Evolutionary conservation across 30 jellyfish, hydroid and myxozoan genomes (phyloP).

Genomic region (Turritopsis dohrnii): DNA sequence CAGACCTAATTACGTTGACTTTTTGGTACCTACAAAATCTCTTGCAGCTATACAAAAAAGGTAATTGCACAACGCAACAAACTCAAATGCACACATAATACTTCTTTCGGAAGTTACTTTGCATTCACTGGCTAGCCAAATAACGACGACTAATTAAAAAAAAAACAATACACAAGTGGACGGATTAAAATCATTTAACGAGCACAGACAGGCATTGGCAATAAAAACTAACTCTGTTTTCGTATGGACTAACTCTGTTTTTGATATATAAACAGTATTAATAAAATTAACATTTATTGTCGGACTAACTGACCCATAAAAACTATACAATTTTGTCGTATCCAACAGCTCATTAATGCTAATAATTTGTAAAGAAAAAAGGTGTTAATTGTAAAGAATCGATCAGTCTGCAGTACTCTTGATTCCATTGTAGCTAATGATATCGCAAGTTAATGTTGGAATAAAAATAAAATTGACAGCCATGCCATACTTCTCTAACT

Average conservation of each 20-base stretch:
- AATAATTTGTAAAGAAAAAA: no score
- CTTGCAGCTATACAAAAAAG: slow-evolving; percentile 17
- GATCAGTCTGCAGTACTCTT: not conserved
- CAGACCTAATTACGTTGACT: slow-evolving; percentile 14
- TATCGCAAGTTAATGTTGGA: not conserved
- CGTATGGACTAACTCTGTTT: not conserved
- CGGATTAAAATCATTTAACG: not conserved
- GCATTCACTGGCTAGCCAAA: not conserved
- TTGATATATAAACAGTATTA: not conserved
- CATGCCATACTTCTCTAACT: not conserved
- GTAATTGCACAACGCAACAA: slow-evolving; percentile 4
- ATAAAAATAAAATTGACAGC: not conserved
- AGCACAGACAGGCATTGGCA: not conserved
- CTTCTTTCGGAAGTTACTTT: not conserved
- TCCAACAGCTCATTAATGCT: no score
- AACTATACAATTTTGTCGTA: no score
- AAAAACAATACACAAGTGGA: not conserved
- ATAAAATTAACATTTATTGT: not conserved
- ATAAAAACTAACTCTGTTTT: not conserved
- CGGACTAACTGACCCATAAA: not conserved
- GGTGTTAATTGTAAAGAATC: no score
- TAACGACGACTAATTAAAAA: not conserved
- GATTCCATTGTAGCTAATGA: not conserved
- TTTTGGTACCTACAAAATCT: slow-evolving; percentile 11
- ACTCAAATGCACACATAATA: not conserved